phyloP scores from a whole-genome alignment of 2,113 vertebrate genomes.

The Helogale parvula region DNA sequence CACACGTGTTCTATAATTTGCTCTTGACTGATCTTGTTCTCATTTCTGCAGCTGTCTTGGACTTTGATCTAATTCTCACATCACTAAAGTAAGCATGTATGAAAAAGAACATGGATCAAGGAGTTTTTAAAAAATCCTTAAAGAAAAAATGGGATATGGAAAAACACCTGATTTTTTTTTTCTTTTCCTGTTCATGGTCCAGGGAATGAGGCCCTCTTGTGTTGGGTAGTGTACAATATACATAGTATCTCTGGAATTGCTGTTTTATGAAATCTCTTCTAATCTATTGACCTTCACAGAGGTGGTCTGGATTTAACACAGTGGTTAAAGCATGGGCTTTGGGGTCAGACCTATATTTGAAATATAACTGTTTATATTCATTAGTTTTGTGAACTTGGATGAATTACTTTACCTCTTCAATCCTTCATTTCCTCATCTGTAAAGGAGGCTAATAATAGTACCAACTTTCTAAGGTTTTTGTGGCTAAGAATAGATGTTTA shows the following conservation, averaged over 20 bases:
- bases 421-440: neutral
- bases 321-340: neutral
- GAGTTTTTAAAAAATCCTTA: neutral
- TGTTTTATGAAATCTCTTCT: neutral
- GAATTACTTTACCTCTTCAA: neutral
- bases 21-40: neutral
- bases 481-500: neutral
- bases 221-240: neutral
- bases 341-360: neutral
- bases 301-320: neutral
- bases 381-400: neutral
- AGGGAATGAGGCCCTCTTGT: neutral
- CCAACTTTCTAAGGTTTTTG: neutral
- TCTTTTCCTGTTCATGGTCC: neutral
- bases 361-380: neutral
- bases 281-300: neutral
- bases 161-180: neutral
- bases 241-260: neutral
- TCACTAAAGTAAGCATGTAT: neutral
- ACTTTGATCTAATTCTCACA: neutral
- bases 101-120: constrained; percentile 25
- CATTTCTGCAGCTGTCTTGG: neutral
- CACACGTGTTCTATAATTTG: neutral
- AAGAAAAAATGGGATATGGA: neutral
- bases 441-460: neutral